Conservation (phyloP, 2,888 invertebrate species). For the Thera britannica region DNA sequence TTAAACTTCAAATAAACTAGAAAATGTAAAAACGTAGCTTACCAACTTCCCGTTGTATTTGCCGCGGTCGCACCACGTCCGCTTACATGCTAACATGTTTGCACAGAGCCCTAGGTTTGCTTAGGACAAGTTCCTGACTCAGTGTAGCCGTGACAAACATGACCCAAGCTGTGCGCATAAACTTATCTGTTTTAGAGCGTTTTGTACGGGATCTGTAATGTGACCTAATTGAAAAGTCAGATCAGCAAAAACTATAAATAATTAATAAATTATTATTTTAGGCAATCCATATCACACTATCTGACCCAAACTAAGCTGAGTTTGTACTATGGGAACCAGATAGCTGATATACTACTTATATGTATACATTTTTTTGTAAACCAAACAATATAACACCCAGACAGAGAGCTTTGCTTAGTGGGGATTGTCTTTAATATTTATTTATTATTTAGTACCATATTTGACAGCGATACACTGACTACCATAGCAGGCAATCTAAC, state of each 20-base stretch:
- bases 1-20: background rate
- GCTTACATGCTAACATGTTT: background rate
- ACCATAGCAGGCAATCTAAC: no score
- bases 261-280: no score
- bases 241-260: background rate
- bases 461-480: no score
- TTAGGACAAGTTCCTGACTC: slow-evolving; percentile 33
- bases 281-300: no score
- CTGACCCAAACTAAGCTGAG: no score
- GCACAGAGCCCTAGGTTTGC: slow-evolving; percentile 20
- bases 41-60: background rate
- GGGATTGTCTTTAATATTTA: no score
- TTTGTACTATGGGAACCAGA: no score
- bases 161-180: slow-evolving; percentile 11
- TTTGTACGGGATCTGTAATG: slow-evolving; percentile 3
- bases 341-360: no score
- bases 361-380: no score
- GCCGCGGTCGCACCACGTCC: slow-evolving; percentile 3
- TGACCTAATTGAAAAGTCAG: slow-evolving; percentile 1
- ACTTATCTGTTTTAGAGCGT: slow-evolving; percentile 4
- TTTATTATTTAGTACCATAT: no score
- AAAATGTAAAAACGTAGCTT: slow-evolving; percentile 5
- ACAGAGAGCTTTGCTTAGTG: no score
- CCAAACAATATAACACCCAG: no score
- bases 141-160: slow-evolving; percentile 24